phyloP scores from a whole-genome alignment of 2,113 vertebrate genomes.

The Indicator maculatus region DNA sequence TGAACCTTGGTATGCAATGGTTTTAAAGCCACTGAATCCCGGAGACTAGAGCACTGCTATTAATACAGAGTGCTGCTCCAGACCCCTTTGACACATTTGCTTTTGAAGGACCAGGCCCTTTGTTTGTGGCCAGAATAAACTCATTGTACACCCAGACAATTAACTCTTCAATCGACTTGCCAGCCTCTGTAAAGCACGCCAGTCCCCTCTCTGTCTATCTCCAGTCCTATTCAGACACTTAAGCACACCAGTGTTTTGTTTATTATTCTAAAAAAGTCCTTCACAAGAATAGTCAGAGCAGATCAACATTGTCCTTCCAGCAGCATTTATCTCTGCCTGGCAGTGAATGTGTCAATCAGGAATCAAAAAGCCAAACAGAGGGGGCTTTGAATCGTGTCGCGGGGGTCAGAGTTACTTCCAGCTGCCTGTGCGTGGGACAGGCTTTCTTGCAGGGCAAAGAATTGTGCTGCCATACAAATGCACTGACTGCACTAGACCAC shows the following conservation, averaged over 20 bases:
- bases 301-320: slow-evolving; percentile 81
- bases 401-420: slow-evolving; percentile 82
- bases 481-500: slow-evolving; percentile 52
- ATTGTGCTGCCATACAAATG: slow-evolving; percentile 77
- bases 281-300: slow-evolving; percentile 76
- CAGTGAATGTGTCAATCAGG: slow-evolving; percentile 83
- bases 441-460: slow-evolving; percentile 67
- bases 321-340: slow-evolving; percentile 78
- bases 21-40: slow-evolving; percentile 49
- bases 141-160: slow-evolving; percentile 86
- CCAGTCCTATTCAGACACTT: slow-evolving; percentile 78
- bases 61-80: slow-evolving; percentile 67
- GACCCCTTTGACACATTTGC: slow-evolving; percentile 74
- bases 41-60: slow-evolving; percentile 65
- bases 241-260: slow-evolving; percentile 79
- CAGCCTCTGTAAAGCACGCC: slow-evolving; percentile 74
- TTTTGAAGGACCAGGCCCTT: slow-evolving; percentile 81
- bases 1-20: slow-evolving; percentile 3
- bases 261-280: slow-evolving; percentile 80
- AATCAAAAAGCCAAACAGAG: slow-evolving; percentile 87
- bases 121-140: slow-evolving; percentile 84
- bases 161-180: slow-evolving; percentile 83
- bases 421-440: slow-evolving; percentile 75
- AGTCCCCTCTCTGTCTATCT: slow-evolving; percentile 68
- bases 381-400: slow-evolving; percentile 81